Conservation (phyloP, 2,888 invertebrate genomes). For the Lasioglossum oenotherae region DNA sequence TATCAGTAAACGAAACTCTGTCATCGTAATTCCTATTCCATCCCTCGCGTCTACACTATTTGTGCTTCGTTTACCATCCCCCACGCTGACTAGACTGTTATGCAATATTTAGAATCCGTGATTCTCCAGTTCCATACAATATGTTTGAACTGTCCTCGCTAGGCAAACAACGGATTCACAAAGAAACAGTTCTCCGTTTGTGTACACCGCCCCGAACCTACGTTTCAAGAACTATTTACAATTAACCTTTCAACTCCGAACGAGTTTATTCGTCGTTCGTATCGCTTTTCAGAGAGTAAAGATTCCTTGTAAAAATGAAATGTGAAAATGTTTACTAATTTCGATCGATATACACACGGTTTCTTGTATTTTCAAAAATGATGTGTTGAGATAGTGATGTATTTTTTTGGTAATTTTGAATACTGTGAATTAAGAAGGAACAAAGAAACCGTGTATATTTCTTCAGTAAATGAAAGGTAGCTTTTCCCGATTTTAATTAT, state of each 20-base stretch:
- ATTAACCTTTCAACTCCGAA: not conserved
- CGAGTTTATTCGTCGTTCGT: not conserved
- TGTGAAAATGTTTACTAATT: too few species aligned
- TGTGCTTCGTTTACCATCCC: not conserved
- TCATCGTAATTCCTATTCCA: not conserved
- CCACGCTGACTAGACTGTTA: not conserved
- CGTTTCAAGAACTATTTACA: not conserved
- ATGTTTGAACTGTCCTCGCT: not conserved
- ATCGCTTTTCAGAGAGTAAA: too few species aligned
- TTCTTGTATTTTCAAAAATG: too few species aligned
- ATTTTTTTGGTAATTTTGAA: too few species aligned
- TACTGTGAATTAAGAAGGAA: too few species aligned
- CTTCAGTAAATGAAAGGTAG: too few species aligned
- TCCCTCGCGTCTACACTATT: not conserved
- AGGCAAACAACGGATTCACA: not conserved
- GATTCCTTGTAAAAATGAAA: too few species aligned
- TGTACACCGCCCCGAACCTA: not conserved
- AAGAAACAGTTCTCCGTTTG: not conserved
- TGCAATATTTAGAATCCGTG: conserved; percentile 16
- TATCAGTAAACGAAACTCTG: conserved; percentile 44
- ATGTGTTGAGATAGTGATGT: too few species aligned
- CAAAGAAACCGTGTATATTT: too few species aligned
- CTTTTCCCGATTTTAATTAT: too few species aligned
- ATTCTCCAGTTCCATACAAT: not conserved
- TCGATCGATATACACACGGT: too few species aligned